Evolutionary conservation across 2,888 invertebrate genomes (phyloP), one percentile per base, ranked within the genome.

Genomic region (Limnephilus marmoratus): DNA sequence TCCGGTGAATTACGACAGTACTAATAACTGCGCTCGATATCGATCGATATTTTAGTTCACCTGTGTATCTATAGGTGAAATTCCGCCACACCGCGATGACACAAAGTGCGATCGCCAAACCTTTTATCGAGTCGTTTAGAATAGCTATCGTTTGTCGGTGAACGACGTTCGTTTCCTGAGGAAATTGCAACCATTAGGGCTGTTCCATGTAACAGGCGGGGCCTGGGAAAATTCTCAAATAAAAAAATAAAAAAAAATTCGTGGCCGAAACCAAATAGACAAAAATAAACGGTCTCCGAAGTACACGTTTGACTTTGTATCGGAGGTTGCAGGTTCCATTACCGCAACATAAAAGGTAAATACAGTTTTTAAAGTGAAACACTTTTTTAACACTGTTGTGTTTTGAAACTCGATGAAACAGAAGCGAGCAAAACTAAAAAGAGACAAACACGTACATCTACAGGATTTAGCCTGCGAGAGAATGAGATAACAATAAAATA

Each of bases 101-200:
- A 83, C 18, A 86, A 86, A 41, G 87, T 68, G 29, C 41, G 81
- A 81, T 90, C 90, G 90, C 45, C 89, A 81, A 91, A 91, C 86
- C 91, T 91, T 91, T 91, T 91, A 91, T 91, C 91, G 91, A 53
- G 87, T 87, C 81, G 87, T 68, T 87, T 87, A 81, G 90, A 90
- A 90, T 90, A 81, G 41, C 90, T 49, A 91, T 81, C 87, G 82
- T 91, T 91, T 91, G 88, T 41, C 89, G 88, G 89, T 88, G 91
- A 91, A 53, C 34, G 87, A 88, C 91, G 82, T 91, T 45, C 87
- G 90, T 93, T 92, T 94, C 93, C 92, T 90, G 92, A 92, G 93
- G 93, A 93, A 93, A 92, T 93, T 91, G 91, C 93, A 86, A 90
- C 90, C 93, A 93, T 92, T 93, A 91, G 91, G 91, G 89, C 88